These are phyloP conservation scores for Cantharis rustica DNA, from an alignment of 2,888 invertebrate species.

Conservation along the genomic window DNA sequence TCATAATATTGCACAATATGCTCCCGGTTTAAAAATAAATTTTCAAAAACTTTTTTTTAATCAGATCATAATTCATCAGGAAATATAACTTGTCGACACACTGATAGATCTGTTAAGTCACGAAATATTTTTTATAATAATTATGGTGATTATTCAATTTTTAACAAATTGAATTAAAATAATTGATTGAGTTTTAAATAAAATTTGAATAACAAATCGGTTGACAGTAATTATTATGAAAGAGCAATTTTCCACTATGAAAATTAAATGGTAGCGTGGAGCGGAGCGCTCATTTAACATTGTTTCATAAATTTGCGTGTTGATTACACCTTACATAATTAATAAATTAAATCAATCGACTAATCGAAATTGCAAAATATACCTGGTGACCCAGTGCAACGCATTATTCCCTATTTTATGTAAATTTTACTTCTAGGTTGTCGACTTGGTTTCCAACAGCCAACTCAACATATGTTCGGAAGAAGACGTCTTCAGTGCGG, in stretches of 20 bases:
- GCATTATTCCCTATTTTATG: neutral
- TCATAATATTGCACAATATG: neutral
- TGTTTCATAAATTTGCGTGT: neutral
- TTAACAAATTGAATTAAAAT: neutral
- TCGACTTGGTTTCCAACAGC: slow-evolving; percentile 68
- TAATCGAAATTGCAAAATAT: neutral
- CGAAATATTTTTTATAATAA: neutral
- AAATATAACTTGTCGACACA: neutral
- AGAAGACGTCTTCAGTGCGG: slow-evolving; percentile 69
- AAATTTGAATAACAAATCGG: neutral
- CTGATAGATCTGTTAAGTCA: neutral
- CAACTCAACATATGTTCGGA: slow-evolving; percentile 70
- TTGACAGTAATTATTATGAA: neutral
- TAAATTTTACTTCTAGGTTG: slow-evolving; percentile 55
- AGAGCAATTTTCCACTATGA: neutral
- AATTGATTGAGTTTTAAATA: neutral
- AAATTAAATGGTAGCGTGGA: neutral
- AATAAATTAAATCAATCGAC: neutral
- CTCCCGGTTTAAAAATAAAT: neutral
- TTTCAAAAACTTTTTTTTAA: neutral
- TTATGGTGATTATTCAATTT: neutral
- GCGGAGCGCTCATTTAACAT: neutral
- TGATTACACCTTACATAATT: neutral
- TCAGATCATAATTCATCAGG: neutral
- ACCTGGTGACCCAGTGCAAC: neutral